phyloP scores from a whole-genome alignment of 2,888 invertebrate genomes.

The Lutraria lutraria region DNA sequence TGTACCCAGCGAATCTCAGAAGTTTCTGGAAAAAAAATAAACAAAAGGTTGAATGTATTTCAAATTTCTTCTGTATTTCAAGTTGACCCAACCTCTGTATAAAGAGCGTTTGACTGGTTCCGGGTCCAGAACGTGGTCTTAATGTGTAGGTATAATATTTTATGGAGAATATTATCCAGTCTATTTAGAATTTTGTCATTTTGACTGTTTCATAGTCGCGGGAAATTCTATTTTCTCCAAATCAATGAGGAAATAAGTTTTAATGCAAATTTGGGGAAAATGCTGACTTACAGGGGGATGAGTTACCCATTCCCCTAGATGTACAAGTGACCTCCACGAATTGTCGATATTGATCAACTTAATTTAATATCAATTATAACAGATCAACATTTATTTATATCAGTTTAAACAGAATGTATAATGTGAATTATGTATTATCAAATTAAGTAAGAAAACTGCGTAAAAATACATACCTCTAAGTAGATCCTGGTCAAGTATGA shows the following conservation, averaged over 20 bases:
- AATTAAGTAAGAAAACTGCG: background rate
- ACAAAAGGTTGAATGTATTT: background rate
- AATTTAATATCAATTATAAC: background rate
- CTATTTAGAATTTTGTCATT: too few relatives aligned
- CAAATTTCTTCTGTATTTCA: background rate
- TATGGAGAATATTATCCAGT: background rate
- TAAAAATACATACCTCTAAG: background rate
- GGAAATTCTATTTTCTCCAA: too few relatives aligned
- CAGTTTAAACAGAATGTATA: background rate
- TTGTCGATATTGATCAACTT: background rate
- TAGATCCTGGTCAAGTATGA: background rate
- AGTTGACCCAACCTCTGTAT: background rate
- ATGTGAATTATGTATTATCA: too few relatives aligned
- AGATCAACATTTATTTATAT: background rate
- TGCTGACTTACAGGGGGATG: too few relatives aligned
- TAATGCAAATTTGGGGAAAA: background rate
- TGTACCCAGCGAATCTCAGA: slow-evolving; percentile 2
- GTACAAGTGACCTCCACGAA: background rate
- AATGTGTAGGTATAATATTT: too few relatives aligned
- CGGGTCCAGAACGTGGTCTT: too few relatives aligned
- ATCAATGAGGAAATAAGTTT: background rate
- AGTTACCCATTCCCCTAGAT: too few relatives aligned
- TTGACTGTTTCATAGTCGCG: too few relatives aligned
- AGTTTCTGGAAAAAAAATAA: slow-evolving; percentile 14
- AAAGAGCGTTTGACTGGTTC: too few relatives aligned